phyloP scores from a whole-genome alignment of 2,797 vertebrate genomes.

The Chelmon rostratus region DNA sequence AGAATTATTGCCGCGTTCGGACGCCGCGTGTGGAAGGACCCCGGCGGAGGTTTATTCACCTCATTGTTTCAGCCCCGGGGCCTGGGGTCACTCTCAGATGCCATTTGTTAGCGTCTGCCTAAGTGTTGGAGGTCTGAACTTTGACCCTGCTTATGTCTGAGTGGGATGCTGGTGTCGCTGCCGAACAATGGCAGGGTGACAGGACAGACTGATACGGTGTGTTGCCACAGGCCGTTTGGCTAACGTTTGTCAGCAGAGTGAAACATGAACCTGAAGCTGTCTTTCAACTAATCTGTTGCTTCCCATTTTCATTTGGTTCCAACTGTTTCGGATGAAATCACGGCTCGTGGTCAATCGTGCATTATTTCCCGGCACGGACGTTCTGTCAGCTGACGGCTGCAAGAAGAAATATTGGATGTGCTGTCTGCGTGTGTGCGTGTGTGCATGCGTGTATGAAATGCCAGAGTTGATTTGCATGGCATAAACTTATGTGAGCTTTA shows the following conservation, averaged over 20 bases:
- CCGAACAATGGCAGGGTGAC: slow-evolving; percentile 71
- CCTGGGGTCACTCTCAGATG: slow-evolving; percentile 59
- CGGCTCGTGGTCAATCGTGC: slow-evolving; percentile 10
- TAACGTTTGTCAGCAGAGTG: slow-evolving; percentile 35
- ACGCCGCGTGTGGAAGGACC: slow-evolving; percentile 14
- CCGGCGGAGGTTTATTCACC: slow-evolving; percentile 39
- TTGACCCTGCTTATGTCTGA: slow-evolving; percentile 72
- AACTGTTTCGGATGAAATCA: slow-evolving; percentile 1
- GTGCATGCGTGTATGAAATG: not conserved
- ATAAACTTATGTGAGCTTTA: slow-evolving; percentile 37
- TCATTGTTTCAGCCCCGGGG: slow-evolving; percentile 66
- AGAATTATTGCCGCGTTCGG: slow-evolving; percentile 55
- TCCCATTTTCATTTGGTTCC: not conserved
- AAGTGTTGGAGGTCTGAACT: slow-evolving; percentile 67
- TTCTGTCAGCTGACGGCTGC: slow-evolving; percentile 27
- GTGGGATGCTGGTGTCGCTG: slow-evolving; percentile 71
- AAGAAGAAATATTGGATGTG: slow-evolving; percentile 6
- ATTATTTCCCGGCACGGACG: slow-evolving; percentile 22
- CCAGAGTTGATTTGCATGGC: slow-evolving; percentile 20
- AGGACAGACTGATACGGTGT: slow-evolving; percentile 51
- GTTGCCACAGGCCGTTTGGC: slow-evolving; percentile 46
- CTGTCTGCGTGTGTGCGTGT: not conserved
- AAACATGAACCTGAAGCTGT: slow-evolving; percentile 4
- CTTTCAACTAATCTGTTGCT: not conserved
- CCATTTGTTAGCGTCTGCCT: slow-evolving; percentile 61